phyloP scores from a whole-genome alignment of 2,797 vertebrate species.

The Ficedula albicollis region DNA sequence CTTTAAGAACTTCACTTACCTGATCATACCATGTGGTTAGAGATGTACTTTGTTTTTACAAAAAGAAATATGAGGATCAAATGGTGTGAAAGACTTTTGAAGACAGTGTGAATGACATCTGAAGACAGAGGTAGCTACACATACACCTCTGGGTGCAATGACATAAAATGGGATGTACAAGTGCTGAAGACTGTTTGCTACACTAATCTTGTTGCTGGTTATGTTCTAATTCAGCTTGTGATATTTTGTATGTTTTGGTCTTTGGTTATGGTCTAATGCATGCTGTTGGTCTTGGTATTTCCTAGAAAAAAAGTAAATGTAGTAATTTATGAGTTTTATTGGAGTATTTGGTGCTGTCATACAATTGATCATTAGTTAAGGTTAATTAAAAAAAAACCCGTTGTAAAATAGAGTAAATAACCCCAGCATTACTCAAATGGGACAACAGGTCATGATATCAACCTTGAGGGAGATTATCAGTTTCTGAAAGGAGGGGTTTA shows the following conservation, averaged over 20 bases:
- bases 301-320: neutral
- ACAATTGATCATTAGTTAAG: neutral
- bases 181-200: neutral
- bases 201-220: neutral
- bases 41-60: neutral
- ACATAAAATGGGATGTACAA: neutral
- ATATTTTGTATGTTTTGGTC: neutral
- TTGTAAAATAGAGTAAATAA: neutral
- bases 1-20: neutral
- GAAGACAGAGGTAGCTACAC: neutral
- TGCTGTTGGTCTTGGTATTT: neutral
- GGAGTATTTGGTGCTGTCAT: neutral
- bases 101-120: neutral
- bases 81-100: neutral
- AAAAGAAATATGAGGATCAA: neutral
- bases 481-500: neutral
- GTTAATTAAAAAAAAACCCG: neutral
- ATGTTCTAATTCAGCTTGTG: neutral
- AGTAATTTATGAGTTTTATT: neutral
- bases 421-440: neutral
- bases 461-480: neutral
- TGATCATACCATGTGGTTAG: neutral
- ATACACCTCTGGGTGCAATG: neutral
- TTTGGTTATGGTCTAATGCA: neutral
- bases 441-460: neutral